Percentiles rank a stretch among this genome's conserved stretches.
Conservation (phyloP, 2,888 invertebrate genomes). For the Clusia tigrina region DNA sequence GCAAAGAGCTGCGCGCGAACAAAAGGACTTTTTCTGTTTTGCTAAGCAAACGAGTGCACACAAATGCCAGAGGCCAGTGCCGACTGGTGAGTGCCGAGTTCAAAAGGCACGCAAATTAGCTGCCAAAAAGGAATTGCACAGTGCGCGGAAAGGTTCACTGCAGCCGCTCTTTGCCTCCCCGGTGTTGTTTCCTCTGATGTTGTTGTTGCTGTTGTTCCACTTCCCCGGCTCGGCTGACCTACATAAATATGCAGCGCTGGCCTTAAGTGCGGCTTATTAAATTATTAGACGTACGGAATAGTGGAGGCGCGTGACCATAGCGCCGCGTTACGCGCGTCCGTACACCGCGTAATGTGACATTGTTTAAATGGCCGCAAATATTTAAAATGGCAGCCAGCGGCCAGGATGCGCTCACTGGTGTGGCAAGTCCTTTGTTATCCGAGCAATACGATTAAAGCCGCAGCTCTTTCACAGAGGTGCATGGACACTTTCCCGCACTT, state of each 20-base stretch:
- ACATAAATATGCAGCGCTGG: too few species aligned
- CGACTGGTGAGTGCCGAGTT: neutral
- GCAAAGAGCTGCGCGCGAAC: too few species aligned
- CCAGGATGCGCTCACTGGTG: neutral
- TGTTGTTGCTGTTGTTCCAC: neutral
- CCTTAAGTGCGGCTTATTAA: conserved; percentile 1
- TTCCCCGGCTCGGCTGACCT: neutral
- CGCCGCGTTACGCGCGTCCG: neutral
- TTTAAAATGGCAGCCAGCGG: neutral
- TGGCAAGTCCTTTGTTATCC: neutral
- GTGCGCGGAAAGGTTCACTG: neutral
- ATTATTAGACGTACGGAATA: neutral
- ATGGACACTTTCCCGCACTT: too few species aligned
- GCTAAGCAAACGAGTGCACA: too few species aligned
- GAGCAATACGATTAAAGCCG: neutral
- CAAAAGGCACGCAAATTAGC: neutral
- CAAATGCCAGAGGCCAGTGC: too few species aligned
- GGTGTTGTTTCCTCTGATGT: neutral
- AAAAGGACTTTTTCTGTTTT: too few species aligned
- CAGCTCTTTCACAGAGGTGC: too few species aligned
- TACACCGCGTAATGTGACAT: neutral
- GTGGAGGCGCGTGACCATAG: neutral
- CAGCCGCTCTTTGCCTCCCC: neutral
- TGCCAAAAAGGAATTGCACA: neutral
- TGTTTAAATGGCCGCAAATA: neutral